Base-by-base conservation (phyloP, 1,140 invertebrate species). In the Drosophila lacertosa region DNA sequence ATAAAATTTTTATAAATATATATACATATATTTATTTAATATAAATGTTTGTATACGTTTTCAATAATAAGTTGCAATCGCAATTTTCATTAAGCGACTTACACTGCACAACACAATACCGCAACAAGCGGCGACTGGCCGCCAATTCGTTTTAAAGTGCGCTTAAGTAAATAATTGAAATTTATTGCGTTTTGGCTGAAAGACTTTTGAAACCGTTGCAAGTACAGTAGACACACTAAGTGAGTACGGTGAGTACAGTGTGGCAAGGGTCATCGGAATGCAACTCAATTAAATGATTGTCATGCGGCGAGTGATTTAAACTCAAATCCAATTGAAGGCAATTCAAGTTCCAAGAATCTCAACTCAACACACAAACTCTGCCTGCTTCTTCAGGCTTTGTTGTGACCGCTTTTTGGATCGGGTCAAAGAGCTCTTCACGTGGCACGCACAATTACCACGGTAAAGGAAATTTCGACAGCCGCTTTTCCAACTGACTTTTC, bases 101-200 rank as follows among this genome's bases (percentile, higher is more conserved):
- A 53, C 48, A 63, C 59, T 44, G 48, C 39, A 40, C 59, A 53
- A 63, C 59, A 63, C 24, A 22, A 40, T n/a, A 51, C 22, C 50
- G 13, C 26, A 63, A 57, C 24, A 47, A 13, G 45, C 60, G 37
- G 3, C 24, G n/a, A 64, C 42, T 33, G 33, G 15, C 22, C 16
- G 47, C 33, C 58, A 82, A 76, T 77, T 77, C 63, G 65, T 57
- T 47, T 83, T 84, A 84, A 78, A 78, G 75, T 47, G 66, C 48
- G 65, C 72, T 78, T 71, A 83, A 83, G 79, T 72, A 79, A 79
- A 75, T 75, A 84, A 83, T 83, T 83, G 79, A 83, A 83, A 83
- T 83, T 83, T 83, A 84, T 83, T 64, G 67, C 74, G 51, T 37
- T 65, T 66, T 57, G 26, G 39, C 22, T 42, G 32, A 57, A 48